Conservation (phyloP, 2,113 vertebrate genomes). For the Phaethornis superciliosus region DNA sequence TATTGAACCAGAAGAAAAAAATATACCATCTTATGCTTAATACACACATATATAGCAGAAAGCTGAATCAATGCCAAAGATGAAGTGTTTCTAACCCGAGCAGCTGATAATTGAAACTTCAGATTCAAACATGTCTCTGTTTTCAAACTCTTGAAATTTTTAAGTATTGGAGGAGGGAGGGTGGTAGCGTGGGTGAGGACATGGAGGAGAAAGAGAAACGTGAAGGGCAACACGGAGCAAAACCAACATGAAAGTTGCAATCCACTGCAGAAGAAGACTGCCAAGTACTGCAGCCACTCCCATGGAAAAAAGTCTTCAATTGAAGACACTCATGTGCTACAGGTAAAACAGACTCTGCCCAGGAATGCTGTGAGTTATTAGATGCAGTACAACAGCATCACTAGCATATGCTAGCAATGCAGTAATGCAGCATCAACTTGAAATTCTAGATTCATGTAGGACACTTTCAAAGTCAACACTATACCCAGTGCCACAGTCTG, state of each 20-base stretch:
- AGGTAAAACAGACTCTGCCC: background rate
- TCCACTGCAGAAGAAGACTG: background rate
- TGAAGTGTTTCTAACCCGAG: background rate
- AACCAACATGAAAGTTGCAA: background rate
- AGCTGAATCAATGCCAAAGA: background rate
- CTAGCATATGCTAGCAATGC: rapidly evolving
- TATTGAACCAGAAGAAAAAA: background rate
- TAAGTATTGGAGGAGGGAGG: background rate
- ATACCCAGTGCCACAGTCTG: background rate
- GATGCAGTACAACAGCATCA: background rate
- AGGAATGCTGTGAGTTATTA: rapidly evolving
- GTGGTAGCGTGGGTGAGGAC: background rate
- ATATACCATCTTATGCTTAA: background rate
- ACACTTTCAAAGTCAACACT: background rate
- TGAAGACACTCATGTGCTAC: background rate
- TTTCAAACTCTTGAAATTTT: background rate
- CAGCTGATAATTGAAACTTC: background rate
- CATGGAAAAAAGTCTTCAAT: background rate
- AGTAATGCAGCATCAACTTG: background rate
- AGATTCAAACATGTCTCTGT: background rate
- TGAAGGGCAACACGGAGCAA: background rate
- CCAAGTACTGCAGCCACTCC: background rate
- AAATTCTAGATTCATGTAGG: background rate
- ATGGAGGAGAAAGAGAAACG: background rate
- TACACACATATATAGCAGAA: background rate